Percentiles rank a stretch among this genome's conserved stretches.
Conservation (phyloP, 2,113 vertebrate species). For the Labrus mixtus region DNA sequence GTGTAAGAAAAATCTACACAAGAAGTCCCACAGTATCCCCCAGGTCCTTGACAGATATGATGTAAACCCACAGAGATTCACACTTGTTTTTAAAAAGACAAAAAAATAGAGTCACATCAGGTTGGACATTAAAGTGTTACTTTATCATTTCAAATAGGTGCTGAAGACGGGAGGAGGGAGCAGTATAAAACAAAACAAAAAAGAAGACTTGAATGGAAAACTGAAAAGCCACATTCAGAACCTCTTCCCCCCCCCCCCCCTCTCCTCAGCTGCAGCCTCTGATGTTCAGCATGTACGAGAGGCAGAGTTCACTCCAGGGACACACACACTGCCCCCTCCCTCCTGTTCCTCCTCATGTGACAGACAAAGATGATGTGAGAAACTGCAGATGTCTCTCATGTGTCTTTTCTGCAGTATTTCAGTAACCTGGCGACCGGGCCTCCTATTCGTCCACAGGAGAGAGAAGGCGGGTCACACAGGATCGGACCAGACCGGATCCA, state of each 20-base stretch:
- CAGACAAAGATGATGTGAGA: conserved; percentile 60
- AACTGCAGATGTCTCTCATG: conserved; percentile 59
- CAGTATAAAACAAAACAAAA: conserved; percentile 7
- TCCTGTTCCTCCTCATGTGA: conserved; percentile 26
- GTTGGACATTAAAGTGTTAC: conserved; percentile 49
- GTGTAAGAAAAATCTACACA: conserved; percentile 86
- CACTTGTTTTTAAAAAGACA: conserved; percentile 48
- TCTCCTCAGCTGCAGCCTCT: conserved; percentile 39
- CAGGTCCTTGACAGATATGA: conserved; percentile 54
- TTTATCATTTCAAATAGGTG: conserved; percentile 52
- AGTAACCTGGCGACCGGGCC: conserved; percentile 67
- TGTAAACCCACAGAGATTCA: conserved; percentile 31
- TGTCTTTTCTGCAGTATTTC: conserved; percentile 69
- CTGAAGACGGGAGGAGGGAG: conserved; percentile 19
- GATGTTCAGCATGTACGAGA: conserved; percentile 53
- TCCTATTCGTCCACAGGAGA: conserved; percentile 79
- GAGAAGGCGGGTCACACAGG: conserved; percentile 53
- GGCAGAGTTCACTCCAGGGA: conserved; percentile 49
- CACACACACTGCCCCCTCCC: background rate
- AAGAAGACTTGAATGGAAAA: conserved; percentile 36
- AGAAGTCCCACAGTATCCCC: conserved; percentile 62
- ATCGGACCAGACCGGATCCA: conserved; percentile 43
- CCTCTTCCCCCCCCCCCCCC: conserved; percentile 27
- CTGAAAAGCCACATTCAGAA: conserved; percentile 39
- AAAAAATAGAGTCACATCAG: conserved; percentile 40